Conservation (phyloP, 2,113 vertebrate genomes). For the Marmota flaviventris region DNA sequence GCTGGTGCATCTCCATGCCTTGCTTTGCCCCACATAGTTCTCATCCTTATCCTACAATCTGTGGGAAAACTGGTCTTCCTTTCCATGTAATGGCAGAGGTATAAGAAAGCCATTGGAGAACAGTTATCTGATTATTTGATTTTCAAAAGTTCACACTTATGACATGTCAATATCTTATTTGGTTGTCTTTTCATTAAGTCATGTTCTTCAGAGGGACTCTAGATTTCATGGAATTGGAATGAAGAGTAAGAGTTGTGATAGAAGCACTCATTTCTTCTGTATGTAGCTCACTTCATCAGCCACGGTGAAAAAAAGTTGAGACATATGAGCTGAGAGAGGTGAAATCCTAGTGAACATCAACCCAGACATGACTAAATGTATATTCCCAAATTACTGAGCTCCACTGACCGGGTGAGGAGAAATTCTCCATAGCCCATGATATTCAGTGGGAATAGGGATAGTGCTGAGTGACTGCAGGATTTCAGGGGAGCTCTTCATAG, state of each 20-base stretch:
- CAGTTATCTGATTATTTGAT: not conserved
- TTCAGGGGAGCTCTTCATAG: not conserved
- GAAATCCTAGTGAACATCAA: not conserved
- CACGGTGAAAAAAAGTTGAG: slow-evolving; percentile 84
- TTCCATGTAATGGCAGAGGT: not conserved
- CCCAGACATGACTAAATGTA: not conserved
- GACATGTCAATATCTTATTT: slow-evolving; percentile 88
- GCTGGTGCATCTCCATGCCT: not conserved
- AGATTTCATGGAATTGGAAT: slow-evolving; percentile 94
- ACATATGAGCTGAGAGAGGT: not conserved
- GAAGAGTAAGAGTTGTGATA: slow-evolving; percentile 90
- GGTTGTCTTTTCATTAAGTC: slow-evolving; percentile 90
- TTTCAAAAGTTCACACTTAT: not conserved
- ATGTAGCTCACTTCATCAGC: slow-evolving; percentile 93
- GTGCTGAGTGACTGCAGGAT: not conserved
- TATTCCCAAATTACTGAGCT: not conserved
- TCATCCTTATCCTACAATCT: not conserved
- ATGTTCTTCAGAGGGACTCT: slow-evolving; percentile 91
- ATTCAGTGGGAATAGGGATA: not conserved
- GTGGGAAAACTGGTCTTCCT: not conserved
- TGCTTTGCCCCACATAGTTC: not conserved
- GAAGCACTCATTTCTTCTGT: slow-evolving; percentile 95
- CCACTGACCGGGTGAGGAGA: not conserved
- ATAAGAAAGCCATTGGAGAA: not conserved
- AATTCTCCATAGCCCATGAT: not conserved